Conservation (phyloP, 2,797 vertebrate species). For the Anguilla anguilla region DNA sequence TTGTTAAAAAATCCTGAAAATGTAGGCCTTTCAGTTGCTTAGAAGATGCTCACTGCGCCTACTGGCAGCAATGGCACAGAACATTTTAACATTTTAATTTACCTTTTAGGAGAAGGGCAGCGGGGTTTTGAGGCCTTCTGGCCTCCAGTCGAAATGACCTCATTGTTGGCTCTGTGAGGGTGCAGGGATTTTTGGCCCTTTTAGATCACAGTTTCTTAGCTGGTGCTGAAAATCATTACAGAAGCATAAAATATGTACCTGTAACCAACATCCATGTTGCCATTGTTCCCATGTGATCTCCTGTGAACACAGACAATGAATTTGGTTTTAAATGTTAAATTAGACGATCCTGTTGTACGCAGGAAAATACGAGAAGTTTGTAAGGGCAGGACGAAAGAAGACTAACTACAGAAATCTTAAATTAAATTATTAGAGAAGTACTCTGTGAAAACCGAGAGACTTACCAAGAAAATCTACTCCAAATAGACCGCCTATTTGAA, state of each 20-base stretch:
- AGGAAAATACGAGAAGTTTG: neutral
- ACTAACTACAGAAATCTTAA: neutral
- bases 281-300: neutral
- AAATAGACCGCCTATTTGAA: conserved; percentile 30
- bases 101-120: conserved; percentile 63
- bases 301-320: neutral
- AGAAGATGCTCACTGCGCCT: no score
- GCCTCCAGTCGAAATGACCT: neutral
- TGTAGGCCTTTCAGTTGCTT: no score
- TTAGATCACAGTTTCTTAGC: neutral
- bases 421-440: neutral
- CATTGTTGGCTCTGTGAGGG: conserved; percentile 40
- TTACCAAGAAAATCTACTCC: conserved; percentile 47
- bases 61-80: no score
- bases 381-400: neutral
- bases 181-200: neutral
- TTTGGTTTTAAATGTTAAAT: neutral
- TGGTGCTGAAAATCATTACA: neutral
- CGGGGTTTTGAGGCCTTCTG: conserved; percentile 47
- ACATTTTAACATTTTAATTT: neutral
- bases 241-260: conserved; percentile 32
- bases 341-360: no score
- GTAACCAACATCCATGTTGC: neutral
- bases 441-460: neutral
- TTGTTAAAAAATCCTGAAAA: no score